Evolutionary conservation across 2,797 vertebrate genomes (phyloP).

Genomic region (Aulostomus chinensis): DNA sequence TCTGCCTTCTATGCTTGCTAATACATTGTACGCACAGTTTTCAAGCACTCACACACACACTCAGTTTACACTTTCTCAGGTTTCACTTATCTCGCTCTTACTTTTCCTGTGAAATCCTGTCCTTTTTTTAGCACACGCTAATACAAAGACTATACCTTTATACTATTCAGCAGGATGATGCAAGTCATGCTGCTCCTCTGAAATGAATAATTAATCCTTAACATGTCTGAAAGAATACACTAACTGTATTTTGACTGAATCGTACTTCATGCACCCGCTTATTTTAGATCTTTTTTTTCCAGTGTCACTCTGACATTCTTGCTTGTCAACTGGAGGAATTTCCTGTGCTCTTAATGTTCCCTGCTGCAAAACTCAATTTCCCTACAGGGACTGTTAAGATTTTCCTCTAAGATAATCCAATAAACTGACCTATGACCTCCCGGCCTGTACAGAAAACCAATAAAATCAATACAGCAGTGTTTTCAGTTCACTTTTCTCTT

Average conservation of each 20-base stretch:
- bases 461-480: conserved; percentile 18
- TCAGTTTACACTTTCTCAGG: no score
- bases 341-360: neutral
- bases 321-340: conserved; percentile 5
- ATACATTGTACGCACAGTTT: neutral
- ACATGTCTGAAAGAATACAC: conserved; percentile 4
- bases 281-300: neutral
- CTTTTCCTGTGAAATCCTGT: no score
- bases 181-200: conserved; percentile 23
- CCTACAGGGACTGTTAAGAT: conserved; percentile 8
- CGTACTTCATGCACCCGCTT: neutral
- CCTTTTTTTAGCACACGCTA: neutral
- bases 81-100: no score
- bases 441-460: neutral
- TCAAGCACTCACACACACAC: neutral
- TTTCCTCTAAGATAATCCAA: conserved; percentile 17
- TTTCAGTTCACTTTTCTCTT: neutral
- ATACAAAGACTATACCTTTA: conserved; percentile 15
- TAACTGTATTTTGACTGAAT: neutral
- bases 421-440: conserved; percentile 37
- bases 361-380: conserved; percentile 1
- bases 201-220: conserved; percentile 37
- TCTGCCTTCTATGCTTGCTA: conserved; percentile 5
- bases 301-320: neutral
- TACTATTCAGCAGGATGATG: conserved; percentile 32